Conservation (phyloP, 2,113 vertebrate genomes). For the Dascyllus trimaculatus region DNA sequence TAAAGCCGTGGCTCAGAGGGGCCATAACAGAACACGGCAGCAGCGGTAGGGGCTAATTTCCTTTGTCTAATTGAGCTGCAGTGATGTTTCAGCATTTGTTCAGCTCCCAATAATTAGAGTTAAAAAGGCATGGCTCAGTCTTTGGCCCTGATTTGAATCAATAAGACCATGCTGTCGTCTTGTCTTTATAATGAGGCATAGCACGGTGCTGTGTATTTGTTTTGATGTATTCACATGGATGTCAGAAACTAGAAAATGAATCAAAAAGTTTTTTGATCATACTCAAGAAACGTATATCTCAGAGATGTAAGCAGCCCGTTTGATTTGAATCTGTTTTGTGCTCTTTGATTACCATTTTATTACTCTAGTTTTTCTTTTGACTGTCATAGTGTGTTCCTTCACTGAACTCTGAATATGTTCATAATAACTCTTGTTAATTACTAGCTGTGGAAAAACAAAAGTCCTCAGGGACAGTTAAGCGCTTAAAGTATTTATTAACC, state of each 20-base stretch:
- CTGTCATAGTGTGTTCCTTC: background rate
- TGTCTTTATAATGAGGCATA: conserved; percentile 38
- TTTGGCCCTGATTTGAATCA: conserved; percentile 60
- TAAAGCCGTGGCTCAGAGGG: conserved; percentile 66
- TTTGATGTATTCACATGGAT: conserved; percentile 21
- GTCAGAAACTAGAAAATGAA: background rate
- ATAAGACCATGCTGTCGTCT: conserved; percentile 25
- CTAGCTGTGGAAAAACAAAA: background rate
- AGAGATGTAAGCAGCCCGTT: background rate
- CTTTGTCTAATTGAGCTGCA: conserved; percentile 76
- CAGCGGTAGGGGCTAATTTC: conserved; percentile 70
- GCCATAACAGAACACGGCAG: conserved; percentile 57
- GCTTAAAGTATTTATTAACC: background rate
- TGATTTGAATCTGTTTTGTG: background rate
- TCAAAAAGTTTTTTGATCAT: background rate
- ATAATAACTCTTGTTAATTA: background rate
- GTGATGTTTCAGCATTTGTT: conserved; percentile 71
- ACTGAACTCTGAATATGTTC: background rate
- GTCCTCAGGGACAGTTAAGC: background rate
- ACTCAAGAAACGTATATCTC: background rate
- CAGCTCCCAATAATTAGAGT: conserved; percentile 63
- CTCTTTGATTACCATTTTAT: background rate
- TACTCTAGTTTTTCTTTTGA: too few species aligned
- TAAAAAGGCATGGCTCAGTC: conserved; percentile 57
- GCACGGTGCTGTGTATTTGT: conserved; percentile 16